Base-by-base conservation (phyloP, 2,797 vertebrate species). In the Gallinago solitaria region DNA sequence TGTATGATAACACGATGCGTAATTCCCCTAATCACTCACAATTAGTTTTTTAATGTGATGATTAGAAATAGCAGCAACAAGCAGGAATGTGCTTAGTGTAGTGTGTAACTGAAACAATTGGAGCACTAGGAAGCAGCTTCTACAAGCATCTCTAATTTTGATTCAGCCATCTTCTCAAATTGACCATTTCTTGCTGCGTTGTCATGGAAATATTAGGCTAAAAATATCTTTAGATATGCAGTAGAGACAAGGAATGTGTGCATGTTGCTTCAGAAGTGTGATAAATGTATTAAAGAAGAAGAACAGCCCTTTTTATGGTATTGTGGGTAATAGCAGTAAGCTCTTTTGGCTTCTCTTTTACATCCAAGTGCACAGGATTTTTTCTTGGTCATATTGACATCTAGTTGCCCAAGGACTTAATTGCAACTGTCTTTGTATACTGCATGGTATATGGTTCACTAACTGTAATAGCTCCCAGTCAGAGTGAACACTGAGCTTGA, bases 181-280 rank as follows among this genome's bases (percentile, higher is more conserved):
- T 92, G 77, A 91, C 81, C 35, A 14, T 74, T 95, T 92, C 90
- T 95, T 93, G 5, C 79, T 95, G 88, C 2, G 70, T 97, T 97
- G 89, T 91, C 83, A 60, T 94, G 74, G 95, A 95, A 96, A 95
- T 96, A 91, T 67, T 92, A 94, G 33, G 65, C 65, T 95, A 89
- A 96, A 96, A 96, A 92, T 96, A 65, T 68, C 71, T 80, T 88
- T 35, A 68, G 85, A 82, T 93, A 39, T 32, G 33, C 83, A 68
- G 9, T 53, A 61, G 67, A 87, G 51, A 81, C 33, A 71, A 71
- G 32, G 45, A 90, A 78, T 60, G 8, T 47, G 50, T 95, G 83
- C 51, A 50, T 73, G 37, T 33, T 53, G 79, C 83, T 83, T 76
- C 32, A 64, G 47, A 86, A 84, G 43, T 70, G 27, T 35, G 35